phyloP scores from a whole-genome alignment of 37 sponge, comb jelly and placozoan species.

The Crambe crambe region DNA sequence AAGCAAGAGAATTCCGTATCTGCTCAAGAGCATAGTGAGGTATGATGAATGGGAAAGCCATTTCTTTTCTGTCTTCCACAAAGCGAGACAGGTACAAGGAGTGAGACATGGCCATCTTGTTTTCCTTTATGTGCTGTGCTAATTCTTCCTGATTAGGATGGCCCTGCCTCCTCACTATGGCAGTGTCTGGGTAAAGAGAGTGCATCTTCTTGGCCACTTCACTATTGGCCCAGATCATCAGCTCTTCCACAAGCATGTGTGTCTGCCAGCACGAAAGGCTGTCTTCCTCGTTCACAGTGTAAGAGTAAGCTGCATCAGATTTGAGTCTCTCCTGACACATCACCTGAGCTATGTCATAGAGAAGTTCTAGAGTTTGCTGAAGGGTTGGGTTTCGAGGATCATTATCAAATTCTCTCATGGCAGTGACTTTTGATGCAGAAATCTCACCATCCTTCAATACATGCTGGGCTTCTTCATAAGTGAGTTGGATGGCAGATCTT shows the following conservation, averaged over 20 bases:
- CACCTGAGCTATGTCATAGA: conserved; percentile 37
- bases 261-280: conserved; percentile 27
- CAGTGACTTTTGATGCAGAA: not conserved
- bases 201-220: conserved; percentile 31
- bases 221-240: conserved; percentile 79
- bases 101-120: not conserved
- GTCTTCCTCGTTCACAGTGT: conserved; percentile 17
- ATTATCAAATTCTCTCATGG: not conserved
- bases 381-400: conserved; percentile 18
- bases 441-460: conserved; percentile 17
- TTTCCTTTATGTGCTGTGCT: not conserved
- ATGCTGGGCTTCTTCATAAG: conserved; percentile 52
- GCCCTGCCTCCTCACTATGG: conserved; percentile 43
- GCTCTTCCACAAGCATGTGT: conserved; percentile 55
- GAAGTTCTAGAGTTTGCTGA: conserved; percentile 7
- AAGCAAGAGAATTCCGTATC: not conserved
- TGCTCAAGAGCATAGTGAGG: not conserved
- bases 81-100: conserved; percentile 17
- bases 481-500: conserved; percentile 29
- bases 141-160: conserved; percentile 27
- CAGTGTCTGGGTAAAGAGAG: not conserved
- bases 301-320: conserved; percentile 17
- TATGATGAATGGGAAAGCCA: not conserved
- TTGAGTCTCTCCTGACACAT: conserved; percentile 20
- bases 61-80: not conserved